Evolutionary conservation across 1,140 invertebrate species (phyloP), one percentile per base, ranked within the genome.

Genomic region (Drosophila persimilis): DNA sequence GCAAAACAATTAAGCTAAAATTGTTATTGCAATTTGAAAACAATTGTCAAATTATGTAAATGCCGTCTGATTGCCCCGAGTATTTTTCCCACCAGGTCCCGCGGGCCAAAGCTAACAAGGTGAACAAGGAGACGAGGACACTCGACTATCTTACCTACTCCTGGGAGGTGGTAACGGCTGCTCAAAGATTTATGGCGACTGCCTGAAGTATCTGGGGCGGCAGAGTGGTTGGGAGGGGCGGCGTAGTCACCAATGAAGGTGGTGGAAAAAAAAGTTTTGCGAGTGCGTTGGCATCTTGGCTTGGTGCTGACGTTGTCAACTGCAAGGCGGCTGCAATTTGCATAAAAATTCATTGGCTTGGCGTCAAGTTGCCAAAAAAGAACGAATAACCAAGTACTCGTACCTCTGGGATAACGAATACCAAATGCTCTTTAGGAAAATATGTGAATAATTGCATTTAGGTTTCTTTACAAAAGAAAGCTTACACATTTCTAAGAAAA

Each of bases 11-110:
- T 88, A 88, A 88, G 84, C 76, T 89, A 89, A 89, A 89, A 89
- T 89, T 85, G 80, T 89, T 89, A 89, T 89, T 89, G 80, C 85
- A 89, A 89, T 89, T 89, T 89, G 80, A 89, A 89, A 90, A 89
- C 85, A 89, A 89, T 89, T 89, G 85, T 89, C 85, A 89, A 86
- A 89, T 89, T 89, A 89, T 89, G 86, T 77, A 89, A 89, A 89
- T 89, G 55, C 59, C 63, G 64, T 71, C 75, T 88, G 83, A 88
- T 88, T 88, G 83, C 83, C 77, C 67, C n/a, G 77, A 81, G 81
- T 83, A 73, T 75, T 83, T 86, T 83, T 66, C 3, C 35, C 78
- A 81, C 50, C 70, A 50, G 15, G 17, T 7, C 61, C 62, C 51
- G 9, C n/a, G 3, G 11, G 46, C 35, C 24, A 17, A 43, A 65